A percentile compares a stretch with the other conserved stretches of the same genome.
phyloP scores from a whole-genome alignment of 2,113 vertebrate species.

The Gopherus evgoodei region DNA sequence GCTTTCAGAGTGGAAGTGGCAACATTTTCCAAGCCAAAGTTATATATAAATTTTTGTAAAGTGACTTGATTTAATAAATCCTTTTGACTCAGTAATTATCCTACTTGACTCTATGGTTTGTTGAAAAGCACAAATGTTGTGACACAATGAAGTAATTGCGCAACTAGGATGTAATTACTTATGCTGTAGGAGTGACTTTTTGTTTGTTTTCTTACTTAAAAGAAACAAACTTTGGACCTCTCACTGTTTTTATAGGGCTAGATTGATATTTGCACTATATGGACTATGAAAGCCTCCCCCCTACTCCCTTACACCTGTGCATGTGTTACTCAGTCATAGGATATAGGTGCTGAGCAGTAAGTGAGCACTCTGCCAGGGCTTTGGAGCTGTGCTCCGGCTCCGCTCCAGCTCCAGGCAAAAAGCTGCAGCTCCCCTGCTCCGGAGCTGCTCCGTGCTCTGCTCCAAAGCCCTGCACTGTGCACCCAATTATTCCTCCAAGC shows the following conservation, averaged over 20 bases:
- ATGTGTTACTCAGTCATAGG: neutral
- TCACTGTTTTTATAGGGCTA: neutral
- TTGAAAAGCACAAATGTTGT: slow-evolving; percentile 34
- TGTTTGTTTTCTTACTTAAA: neutral
- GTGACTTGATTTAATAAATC: neutral
- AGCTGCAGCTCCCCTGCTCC: no score
- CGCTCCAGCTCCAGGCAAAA: no score
- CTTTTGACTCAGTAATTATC: neutral
- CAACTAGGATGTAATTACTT: slow-evolving; percentile 53
- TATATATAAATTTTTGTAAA: slow-evolving; percentile 9
- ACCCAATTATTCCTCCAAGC: neutral
- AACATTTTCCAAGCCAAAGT: slow-evolving; percentile 26
- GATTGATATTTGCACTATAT: neutral
- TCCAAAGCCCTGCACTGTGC: fast-evolving
- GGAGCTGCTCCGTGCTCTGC: no score
- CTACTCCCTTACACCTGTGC: neutral
- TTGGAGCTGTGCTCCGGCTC: no score
- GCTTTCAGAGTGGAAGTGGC: neutral
- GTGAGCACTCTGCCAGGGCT: fast-evolving
- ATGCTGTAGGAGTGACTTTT: neutral
- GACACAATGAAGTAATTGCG: slow-evolving; percentile 54
- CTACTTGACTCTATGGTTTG: neutral
- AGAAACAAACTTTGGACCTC: neutral
- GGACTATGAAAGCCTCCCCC: neutral
- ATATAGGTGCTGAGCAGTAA: neutral